Conservation (phyloP, 2,113 vertebrate genomes). For the Ifrita kowaldi region DNA sequence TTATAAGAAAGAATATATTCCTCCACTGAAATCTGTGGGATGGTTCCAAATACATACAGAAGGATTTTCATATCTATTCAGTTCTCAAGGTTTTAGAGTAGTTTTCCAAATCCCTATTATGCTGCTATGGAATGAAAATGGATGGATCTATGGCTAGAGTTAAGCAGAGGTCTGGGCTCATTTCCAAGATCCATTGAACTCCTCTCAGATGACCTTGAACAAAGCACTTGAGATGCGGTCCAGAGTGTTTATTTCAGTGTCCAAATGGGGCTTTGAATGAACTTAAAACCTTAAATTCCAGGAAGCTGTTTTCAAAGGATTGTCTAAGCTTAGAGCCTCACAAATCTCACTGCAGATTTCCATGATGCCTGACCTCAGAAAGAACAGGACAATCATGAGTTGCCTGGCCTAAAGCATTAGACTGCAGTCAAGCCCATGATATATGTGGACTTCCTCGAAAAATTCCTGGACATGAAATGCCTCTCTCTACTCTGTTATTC, state of each 20-base stretch:
- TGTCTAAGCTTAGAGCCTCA: background rate
- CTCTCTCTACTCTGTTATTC: background rate
- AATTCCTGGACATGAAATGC: background rate
- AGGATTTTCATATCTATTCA: slow-evolving; percentile 20
- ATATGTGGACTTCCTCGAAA: background rate
- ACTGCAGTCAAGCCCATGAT: background rate
- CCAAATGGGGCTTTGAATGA: slow-evolving; percentile 27
- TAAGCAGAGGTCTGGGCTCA: slow-evolving; percentile 51
- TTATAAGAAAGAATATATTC: background rate
- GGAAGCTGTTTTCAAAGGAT: slow-evolving; percentile 23
- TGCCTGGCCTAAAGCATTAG: background rate
- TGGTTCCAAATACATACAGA: background rate
- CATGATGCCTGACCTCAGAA: background rate
- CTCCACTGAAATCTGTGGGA: background rate
- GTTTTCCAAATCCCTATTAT: slow-evolving; percentile 37
- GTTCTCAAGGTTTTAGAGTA: slow-evolving; percentile 32
- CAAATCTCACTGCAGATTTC: slow-evolving; percentile 15
- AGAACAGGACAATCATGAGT: background rate
- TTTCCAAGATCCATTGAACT: slow-evolving; percentile 46
- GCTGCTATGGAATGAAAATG: slow-evolving; percentile 44
- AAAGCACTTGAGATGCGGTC: slow-evolving; percentile 43
- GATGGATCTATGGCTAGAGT: slow-evolving; percentile 39
- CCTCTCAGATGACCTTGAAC: slow-evolving; percentile 40
- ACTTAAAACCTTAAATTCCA: slow-evolving; percentile 31
- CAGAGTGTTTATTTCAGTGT: slow-evolving; percentile 46